Evolutionary conservation across 2,888 invertebrate species (phyloP).

Genomic region (Eupithecia vulgata): DNA sequence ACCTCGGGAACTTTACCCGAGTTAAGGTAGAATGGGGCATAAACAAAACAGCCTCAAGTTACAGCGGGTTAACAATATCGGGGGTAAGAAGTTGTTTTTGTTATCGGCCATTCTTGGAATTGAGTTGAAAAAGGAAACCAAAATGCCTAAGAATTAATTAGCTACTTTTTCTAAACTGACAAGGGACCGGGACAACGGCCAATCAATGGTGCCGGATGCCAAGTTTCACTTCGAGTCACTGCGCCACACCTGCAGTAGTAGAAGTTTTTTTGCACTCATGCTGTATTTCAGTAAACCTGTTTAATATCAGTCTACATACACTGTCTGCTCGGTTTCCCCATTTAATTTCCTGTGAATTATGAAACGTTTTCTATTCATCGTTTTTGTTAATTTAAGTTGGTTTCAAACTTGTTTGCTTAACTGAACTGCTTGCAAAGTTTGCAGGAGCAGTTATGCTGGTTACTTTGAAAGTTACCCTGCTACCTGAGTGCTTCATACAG

Average conservation of each 20-base stretch:
- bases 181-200: not conserved
- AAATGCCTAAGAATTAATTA: not conserved
- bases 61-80: slow-evolving; percentile 38
- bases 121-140: not conserved
- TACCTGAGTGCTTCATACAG: slow-evolving; percentile 6
- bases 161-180: not conserved
- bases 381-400: slow-evolving; percentile 4
- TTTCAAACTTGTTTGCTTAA: slow-evolving; percentile 35
- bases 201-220: not conserved
- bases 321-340: not conserved
- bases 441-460: slow-evolving; percentile 6
- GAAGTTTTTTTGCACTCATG: not conserved
- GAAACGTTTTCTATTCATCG: slow-evolving; percentile 5
- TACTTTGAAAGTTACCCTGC: slow-evolving; percentile 1
- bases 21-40: slow-evolving; percentile 36
- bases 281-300: not conserved
- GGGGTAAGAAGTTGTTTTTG: slow-evolving; percentile 41
- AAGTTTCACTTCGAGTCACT: not conserved
- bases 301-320: not conserved
- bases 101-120: slow-evolving; percentile 27
- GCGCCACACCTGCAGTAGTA: not conserved
- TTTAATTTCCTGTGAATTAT: not conserved
- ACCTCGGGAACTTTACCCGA: slow-evolving; percentile 37
- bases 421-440: slow-evolving; percentile 6
- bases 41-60: slow-evolving; percentile 42